These are phyloP conservation scores for Gila robusta DNA, from an alignment of 2,797 vertebrate genomes.

Conservation along the genomic window DNA sequence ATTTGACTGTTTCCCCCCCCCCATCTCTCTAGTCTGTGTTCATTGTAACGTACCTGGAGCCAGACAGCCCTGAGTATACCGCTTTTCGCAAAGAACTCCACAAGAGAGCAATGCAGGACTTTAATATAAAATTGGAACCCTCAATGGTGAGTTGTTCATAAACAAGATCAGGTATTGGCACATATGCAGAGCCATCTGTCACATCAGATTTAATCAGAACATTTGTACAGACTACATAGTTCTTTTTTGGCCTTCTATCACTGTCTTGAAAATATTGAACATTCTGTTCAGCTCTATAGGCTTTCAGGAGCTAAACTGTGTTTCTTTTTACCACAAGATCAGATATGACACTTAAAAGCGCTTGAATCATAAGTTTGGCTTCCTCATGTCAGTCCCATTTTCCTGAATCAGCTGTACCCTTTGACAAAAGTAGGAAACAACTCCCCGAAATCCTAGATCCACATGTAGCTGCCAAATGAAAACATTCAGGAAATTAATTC, in stretches of 20 bases:
- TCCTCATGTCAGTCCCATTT: constrained; percentile 57
- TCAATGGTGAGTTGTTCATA: constrained; percentile 85
- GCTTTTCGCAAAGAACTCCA: constrained; percentile 90
- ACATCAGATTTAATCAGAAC: constrained; percentile 39
- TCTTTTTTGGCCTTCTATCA: constrained; percentile 27
- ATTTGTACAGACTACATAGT: constrained; percentile 30
- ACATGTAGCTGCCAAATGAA: constrained; percentile 4
- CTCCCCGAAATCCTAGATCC: constrained; percentile 38
- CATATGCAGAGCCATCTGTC: constrained; percentile 18
- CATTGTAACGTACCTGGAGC: constrained; percentile 92
- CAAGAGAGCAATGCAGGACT: constrained; percentile 85
- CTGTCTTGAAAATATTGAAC: constrained; percentile 11
- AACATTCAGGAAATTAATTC: neutral
- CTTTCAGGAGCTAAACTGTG: constrained; percentile 37
- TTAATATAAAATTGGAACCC: constrained; percentile 87
- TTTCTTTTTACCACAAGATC: constrained; percentile 46
- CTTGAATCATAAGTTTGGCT: constrained; percentile 57
- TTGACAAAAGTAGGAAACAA: constrained; percentile 54
- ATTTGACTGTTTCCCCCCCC: constrained; percentile 43
- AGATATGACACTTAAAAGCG: constrained; percentile 59
- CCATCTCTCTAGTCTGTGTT: constrained; percentile 86
- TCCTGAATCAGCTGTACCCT: constrained; percentile 54
- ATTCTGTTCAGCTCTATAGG: constrained; percentile 2
- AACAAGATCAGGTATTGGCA: constrained; percentile 28
- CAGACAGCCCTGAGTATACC: constrained; percentile 89